Evolutionary conservation across 2,113 vertebrate species (phyloP), one percentile per base, ranked within the genome.

Genomic region (Caranx melampygus): DNA sequence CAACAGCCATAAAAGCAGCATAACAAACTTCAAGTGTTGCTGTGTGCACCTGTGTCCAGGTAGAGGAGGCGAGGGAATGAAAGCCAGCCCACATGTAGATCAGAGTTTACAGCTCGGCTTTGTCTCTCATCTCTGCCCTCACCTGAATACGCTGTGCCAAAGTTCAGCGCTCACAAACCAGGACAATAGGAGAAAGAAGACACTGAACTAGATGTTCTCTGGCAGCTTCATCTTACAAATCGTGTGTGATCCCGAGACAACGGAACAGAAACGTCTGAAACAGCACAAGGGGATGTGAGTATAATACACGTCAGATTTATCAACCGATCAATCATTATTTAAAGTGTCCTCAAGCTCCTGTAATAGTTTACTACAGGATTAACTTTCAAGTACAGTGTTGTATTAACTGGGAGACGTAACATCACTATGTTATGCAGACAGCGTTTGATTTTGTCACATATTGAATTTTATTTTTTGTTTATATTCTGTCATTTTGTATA

Each of bases 101-200:
- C 63, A 57, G 15, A 47, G 63, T 63, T 79, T 75, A 84, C 75
- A 58, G 58, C 70, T 60, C 72, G 3, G 62, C 69, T 61, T 87
- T 79, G 72, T 81, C 6, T 72, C 73, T 65, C 70, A 55, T 57
- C 61, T 74, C 40, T 63, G 55, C 21, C 76, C 72, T 59, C 52
- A 60, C 44, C 80, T 86, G 75, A 83, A 81, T 18, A 79, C 63
- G 77, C 66, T 78, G 88, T 87, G 87, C 75, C 75, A 87, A 91
- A 93, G 92, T 92, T 90, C 89, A 91, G 40, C n/a, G 42, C 83
- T 79, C 84, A 81, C 63, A 83, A 31, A 13, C 31, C 9, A 34
- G 81, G 51, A 92, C 92, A 93, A 91, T 42, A 84, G 83, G 49
- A 49, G 79, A 89, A 78, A 91, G 45, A 87, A 85, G 86, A 88